Conservation (phyloP, 2,113 vertebrate species). For the Aramus guarauna region DNA sequence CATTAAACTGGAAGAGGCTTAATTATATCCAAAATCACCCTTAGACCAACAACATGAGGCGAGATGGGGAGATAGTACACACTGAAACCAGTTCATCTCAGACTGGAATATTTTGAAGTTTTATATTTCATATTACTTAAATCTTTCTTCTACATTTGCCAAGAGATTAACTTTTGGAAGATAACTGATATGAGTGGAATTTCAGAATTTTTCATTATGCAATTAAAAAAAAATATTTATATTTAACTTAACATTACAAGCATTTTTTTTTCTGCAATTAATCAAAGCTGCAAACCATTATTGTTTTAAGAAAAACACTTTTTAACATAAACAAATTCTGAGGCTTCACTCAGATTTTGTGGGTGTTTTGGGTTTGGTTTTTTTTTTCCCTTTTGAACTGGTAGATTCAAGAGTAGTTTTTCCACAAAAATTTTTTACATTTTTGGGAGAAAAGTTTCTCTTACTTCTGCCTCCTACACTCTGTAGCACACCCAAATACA, state of each 20-base stretch:
- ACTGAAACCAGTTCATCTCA: not conserved
- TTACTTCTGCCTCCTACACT: not conserved
- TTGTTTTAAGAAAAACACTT: not conserved
- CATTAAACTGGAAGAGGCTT: not conserved
- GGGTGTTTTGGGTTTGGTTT: no score
- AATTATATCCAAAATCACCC: not conserved
- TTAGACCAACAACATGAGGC: rapidly evolving
- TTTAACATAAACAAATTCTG: not conserved
- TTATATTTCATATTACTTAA: not conserved
- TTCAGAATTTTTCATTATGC: not conserved
- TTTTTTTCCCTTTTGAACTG: not conserved
- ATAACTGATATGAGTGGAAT: rapidly evolving
- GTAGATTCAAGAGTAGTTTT: not conserved
- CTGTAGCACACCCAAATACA: not conserved
- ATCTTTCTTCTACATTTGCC: not conserved
- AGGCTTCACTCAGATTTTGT: not conserved
- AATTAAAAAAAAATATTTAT: not conserved
- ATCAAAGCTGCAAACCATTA: not conserved
- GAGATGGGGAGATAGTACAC: not conserved
- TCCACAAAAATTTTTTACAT: not conserved
- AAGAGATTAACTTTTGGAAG: not conserved
- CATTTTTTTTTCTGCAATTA: not conserved
- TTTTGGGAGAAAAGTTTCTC: not conserved
- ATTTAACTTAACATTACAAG: not conserved
- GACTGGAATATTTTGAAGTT: not conserved